A percentile compares a stretch with the other conserved stretches of the same genome.
Conservation (phyloP, 1,140 invertebrate genomes). For the Gerris buenoi region DNA sequence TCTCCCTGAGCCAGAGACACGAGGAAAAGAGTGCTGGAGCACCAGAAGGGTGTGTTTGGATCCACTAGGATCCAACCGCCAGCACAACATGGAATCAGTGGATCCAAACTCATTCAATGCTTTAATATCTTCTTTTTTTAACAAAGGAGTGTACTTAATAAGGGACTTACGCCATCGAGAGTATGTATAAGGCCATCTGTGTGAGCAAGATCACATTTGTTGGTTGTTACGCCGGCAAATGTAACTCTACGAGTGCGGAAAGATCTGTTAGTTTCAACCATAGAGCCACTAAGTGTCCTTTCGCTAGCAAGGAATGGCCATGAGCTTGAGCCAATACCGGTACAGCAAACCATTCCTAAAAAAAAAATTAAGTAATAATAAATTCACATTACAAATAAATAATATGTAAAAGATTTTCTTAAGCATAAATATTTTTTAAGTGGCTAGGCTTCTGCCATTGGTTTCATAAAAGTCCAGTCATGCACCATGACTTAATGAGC, state of each 20-base stretch:
- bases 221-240: neutral
- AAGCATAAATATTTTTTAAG: neutral
- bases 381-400: neutral
- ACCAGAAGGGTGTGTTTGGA: too few species aligned
- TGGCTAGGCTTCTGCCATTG: neutral
- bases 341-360: neutral
- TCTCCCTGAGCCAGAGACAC: too few species aligned
- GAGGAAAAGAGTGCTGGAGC: too few species aligned
- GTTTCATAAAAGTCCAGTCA: too few species aligned
- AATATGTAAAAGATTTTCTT: neutral
- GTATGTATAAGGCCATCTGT: constrained; percentile 1
- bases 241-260: neutral
- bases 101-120: too few species aligned
- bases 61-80: too few species aligned
- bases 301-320: neutral
- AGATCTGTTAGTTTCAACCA: neutral
- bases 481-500: too few species aligned
- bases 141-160: too few species aligned
- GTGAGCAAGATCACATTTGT: neutral
- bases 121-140: too few species aligned
- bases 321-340: neutral
- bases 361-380: neutral
- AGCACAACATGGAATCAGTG: too few species aligned
- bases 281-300: neutral
- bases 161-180: neutral